Evolutionary conservation across 1,140 invertebrate genomes (phyloP), one percentile per base, ranked within the genome.

Genomic region (Calephelis virginiensis): DNA sequence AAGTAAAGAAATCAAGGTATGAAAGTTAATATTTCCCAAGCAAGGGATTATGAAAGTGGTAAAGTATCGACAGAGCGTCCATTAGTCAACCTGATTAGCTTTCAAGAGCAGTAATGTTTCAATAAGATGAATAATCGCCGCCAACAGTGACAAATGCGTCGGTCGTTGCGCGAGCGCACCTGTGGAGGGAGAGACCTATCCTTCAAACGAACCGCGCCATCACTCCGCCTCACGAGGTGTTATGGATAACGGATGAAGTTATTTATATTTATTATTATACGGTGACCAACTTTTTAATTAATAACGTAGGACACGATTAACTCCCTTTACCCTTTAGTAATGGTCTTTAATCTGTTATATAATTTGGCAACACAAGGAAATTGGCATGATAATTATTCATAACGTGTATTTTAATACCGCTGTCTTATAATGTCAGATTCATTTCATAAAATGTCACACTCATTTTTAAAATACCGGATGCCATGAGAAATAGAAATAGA

Each of bases 81-180:
- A 89, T 90, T 89, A 89, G 88, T 90, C 84, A 86, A 75, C 79
- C 81, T 90, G 88, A 89, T 90, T 89, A 90, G 84, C 88, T 90
- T 82, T 81, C 82, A 76, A 81, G 74, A 64, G 78, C 82, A 80
- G 86, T 90, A 88, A 90, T 89, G 85, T 89, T 88, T 88, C 88
- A 90, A 90, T 89, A 85, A 86, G 86, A 90, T 90, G 88, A 90
- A 86, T 89, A 89, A 90, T 89, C 80, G 75, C 81, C 75, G 74
- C 76, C 61, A 75, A 90, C 88, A 90, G 84, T 89, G 88, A 90
- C 88, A 90, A 90, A 90, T 90, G 88, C 73, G 75, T 70, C 74
- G 73, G 73, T 66, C 14, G 14, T 56, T 79, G 81, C 80, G 82
- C 78, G 76, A 73, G 81, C 83, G 84, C 85, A 90, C 83, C 88